Conservation (phyloP, 2,113 vertebrate genomes). For the Sakesphorus luctuosus region DNA sequence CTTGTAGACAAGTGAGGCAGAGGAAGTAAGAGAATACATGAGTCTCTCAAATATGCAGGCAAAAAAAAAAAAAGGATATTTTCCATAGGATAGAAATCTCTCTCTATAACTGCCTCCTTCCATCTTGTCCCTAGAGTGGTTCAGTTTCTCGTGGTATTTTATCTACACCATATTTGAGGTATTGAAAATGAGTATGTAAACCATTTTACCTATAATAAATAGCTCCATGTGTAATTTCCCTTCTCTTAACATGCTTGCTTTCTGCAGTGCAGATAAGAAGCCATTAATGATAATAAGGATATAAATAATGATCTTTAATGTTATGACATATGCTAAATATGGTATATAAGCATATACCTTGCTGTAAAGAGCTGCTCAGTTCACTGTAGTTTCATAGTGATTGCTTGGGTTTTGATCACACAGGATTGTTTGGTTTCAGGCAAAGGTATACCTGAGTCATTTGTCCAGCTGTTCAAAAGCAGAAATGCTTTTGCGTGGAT, state of each 20-base stretch:
- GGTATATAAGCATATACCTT: neutral
- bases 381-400: neutral
- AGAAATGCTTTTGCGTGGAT: neutral
- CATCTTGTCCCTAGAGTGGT: neutral
- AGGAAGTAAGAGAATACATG: neutral
- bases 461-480: neutral
- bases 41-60: neutral
- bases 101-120: neutral
- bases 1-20: constrained; percentile 4
- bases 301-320: neutral
- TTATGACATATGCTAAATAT: neutral
- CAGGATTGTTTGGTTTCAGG: neutral
- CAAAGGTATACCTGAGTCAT: neutral
- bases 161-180: neutral
- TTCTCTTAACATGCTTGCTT: neutral
- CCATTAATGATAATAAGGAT: neutral
- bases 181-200: neutral
- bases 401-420: neutral
- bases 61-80: neutral
- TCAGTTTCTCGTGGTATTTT: neutral
- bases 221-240: neutral
- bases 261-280: neutral
- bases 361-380: neutral
- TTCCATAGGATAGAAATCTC: neutral
- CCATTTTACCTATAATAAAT: neutral